Base-by-base conservation (phyloP, 2,797 vertebrate genomes). In the Heliangelus exortis region DNA sequence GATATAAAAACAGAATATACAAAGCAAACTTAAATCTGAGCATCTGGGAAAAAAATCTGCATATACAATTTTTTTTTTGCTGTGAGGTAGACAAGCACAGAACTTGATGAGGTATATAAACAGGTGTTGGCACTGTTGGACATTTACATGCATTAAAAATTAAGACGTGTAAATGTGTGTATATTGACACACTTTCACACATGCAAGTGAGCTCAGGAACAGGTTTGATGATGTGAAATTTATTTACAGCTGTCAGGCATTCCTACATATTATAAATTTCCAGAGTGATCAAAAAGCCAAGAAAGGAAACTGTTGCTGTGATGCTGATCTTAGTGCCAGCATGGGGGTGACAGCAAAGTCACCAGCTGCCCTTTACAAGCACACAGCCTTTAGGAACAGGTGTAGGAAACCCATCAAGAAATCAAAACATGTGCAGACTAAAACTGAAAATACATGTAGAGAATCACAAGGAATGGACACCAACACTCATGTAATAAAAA, bases 341-440 rank as follows among this genome's bases (percentile, higher is more conserved):
- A 33, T 0, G 0, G 36, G 25, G 12, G 3, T 18, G 0, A 0
- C 31, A 80, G 33, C 2, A 4, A 11, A 8, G 21, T 53, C 15
- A 31, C 20, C 33, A 34, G 57, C 14, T 58, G 33, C 20, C 55
- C 58, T 19, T 65, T 88, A 36, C 26, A 43, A 74, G 36, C 21
- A 18, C 7, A 28, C 12, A 29, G 8, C 25, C 36, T 61, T 41
- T 47, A 28, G 25, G 6, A 80, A 5, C 10, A 79, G 45, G 12
- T 2, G 5, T 17, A 50, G 18, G 7, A n/a, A 89, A 39, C 0
- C 0, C 21, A 57, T 34, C 43, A 79, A 79, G 31, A 65, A 69
- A 48, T 18, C 17, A 74, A 63, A 43, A 45, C 6, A 3, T 1
- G 1, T 39, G 53, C 4, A 58, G 53, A 68, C 36, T 29, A 69